Conservation (phyloP, 53 echinoderm and acorn worm genomes). For the Apostichopus leukothele region DNA sequence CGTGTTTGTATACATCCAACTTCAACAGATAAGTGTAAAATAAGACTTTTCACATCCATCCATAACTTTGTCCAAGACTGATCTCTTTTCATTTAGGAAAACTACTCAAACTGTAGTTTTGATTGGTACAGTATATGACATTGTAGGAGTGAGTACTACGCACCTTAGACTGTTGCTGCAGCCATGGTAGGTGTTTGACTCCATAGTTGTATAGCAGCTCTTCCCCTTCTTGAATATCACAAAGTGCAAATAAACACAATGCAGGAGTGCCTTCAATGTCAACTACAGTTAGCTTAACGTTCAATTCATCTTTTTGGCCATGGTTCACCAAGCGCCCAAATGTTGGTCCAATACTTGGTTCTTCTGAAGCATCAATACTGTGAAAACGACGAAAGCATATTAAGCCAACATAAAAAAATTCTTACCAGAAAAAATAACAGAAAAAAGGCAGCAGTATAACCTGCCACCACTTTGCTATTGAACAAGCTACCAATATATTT, state of each 20-base stretch:
- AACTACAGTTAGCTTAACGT: not conserved
- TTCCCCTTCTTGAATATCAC: conserved; percentile 16
- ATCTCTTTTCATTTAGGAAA: too few species aligned
- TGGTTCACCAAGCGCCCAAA: conserved; percentile 1
- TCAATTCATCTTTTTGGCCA: conserved; percentile 4
- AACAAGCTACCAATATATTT: not conserved
- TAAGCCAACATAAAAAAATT: too few species aligned
- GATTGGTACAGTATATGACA: too few species aligned
- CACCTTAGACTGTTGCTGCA: not conserved
- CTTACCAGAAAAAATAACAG: too few species aligned
- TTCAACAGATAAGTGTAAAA: too few species aligned
- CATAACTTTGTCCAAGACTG: too few species aligned
- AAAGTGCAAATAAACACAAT: conserved; percentile 1
- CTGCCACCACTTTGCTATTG: too few species aligned
- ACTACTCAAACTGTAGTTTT: too few species aligned
- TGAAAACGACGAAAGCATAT: not conserved
- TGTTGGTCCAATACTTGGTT: not conserved
- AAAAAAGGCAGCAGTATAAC: too few species aligned
- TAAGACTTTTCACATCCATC: too few species aligned
- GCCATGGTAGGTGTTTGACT: not conserved
- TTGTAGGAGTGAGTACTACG: not conserved
- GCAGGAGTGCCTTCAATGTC: conserved; percentile 2
- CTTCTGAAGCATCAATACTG: conserved; percentile 14
- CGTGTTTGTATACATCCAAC: too few species aligned
- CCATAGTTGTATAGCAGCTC: conserved; percentile 20